Conservation (phyloP, 2,888 invertebrate genomes). For the Mesopsocus fuscifrons region DNA sequence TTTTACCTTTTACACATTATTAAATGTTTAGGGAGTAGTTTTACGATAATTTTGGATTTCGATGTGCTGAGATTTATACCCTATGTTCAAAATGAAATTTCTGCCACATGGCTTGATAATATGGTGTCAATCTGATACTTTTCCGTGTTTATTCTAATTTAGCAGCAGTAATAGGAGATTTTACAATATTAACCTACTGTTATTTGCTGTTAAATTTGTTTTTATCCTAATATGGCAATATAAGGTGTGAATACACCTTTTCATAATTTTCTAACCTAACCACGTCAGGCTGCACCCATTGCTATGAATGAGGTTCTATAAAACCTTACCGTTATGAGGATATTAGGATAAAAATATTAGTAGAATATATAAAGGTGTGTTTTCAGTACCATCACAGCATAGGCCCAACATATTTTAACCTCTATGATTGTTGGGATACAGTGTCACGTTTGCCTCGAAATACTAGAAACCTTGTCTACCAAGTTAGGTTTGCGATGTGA, state of each 20-base stretch:
- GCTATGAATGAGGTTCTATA: conserved; percentile 17
- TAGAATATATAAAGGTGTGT: no score
- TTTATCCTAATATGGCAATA: background rate
- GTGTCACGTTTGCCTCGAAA: no score
- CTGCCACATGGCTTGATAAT: background rate
- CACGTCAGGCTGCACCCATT: background rate
- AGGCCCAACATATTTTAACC: no score
- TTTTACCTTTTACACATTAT: background rate
- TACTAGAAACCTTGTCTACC: no score
- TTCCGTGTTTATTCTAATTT: background rate
- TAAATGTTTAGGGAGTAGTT: background rate
- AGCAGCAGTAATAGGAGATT: background rate
- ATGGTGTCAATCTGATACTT: no score
- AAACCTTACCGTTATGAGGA: conserved; percentile 17
- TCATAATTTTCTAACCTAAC: background rate
- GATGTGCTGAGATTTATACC: no score
- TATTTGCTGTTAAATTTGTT: background rate
- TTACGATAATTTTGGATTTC: background rate
- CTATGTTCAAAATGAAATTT: no score
- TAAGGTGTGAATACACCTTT: background rate
- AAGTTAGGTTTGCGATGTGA: no score
- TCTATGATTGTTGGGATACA: no score
- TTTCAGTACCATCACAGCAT: no score
- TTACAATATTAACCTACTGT: background rate
- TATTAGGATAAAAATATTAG: no score